Conservation (phyloP, 1,140 invertebrate species). For the Protaetia brevitarsis region DNA sequence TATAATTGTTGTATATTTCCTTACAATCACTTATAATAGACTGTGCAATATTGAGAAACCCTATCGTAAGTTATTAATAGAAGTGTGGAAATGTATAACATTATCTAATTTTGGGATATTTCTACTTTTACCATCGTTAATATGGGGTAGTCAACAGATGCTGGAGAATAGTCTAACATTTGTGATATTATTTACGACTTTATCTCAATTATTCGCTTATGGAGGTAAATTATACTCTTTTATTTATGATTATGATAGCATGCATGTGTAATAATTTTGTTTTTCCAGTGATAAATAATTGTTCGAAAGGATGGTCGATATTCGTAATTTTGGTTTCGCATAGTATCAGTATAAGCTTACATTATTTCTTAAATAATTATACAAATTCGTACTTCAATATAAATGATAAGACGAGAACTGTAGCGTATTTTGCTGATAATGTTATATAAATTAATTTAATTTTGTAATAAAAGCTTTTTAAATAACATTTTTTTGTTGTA, state of each 20-base stretch:
- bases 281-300: constrained; percentile 38
- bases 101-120: constrained; percentile 52
- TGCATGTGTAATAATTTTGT: constrained; percentile 26
- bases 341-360: constrained; percentile 10
- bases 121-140: constrained; percentile 51
- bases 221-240: constrained; percentile 37
- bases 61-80: constrained; percentile 27
- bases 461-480: too few relatives aligned
- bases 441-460: too few relatives aligned
- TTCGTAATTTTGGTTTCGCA: constrained; percentile 37
- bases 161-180: constrained; percentile 43
- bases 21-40: constrained; percentile 38
- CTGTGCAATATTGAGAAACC: constrained; percentile 15
- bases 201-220: constrained; percentile 46
- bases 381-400: neutral
- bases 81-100: constrained; percentile 48
- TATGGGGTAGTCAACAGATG: constrained; percentile 50
- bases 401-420: neutral
- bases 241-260: neutral
- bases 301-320: constrained; percentile 43
- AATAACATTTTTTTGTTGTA: too few relatives aligned
- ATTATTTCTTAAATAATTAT: neutral
- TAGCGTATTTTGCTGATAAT: neutral
- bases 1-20: constrained; percentile 33
- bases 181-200: constrained; percentile 42